phyloP scores from a whole-genome alignment of 2,888 invertebrate species.

The Epistrophe grossulariae region DNA sequence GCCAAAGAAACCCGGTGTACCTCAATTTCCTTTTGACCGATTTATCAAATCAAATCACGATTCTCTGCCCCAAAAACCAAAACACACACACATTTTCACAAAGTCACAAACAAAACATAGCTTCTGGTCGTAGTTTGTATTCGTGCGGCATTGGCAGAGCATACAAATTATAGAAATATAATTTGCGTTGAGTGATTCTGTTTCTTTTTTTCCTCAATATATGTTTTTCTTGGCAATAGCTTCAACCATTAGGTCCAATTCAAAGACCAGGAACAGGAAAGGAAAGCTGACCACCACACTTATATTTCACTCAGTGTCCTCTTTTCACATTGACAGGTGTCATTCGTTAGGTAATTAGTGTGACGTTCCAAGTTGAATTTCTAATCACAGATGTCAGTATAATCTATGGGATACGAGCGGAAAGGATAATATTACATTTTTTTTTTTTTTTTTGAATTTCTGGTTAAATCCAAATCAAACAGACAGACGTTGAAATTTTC shows the following conservation, averaged over 20 bases:
- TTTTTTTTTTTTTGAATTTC: background rate
- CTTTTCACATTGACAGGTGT: constrained; percentile 65
- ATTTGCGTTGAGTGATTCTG: constrained; percentile 54
- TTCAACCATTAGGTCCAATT: too few relatives aligned
- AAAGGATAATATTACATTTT: constrained; percentile 40
- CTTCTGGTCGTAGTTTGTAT: constrained; percentile 40
- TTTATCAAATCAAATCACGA: constrained; percentile 71
- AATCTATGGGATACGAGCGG: constrained; percentile 40
- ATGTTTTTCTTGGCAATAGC: background rate
- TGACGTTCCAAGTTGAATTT: constrained; percentile 62
- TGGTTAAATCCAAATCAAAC: background rate
- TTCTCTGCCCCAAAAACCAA: constrained; percentile 16
- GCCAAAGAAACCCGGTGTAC: constrained; percentile 35
- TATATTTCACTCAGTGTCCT: constrained; percentile 53
- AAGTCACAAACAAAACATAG: background rate
- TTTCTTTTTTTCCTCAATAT: background rate
- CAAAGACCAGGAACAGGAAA: background rate
- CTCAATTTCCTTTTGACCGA: constrained; percentile 13
- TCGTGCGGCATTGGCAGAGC: constrained; percentile 50
- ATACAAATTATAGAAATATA: constrained; percentile 61
- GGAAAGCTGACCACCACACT: background rate
- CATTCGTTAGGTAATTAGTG: constrained; percentile 69
- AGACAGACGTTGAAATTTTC: background rate
- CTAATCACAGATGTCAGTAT: constrained; percentile 55
- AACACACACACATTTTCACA: background rate